Evolutionary conservation across 53 echinoderm and acorn worm species (phyloP).

Genomic region (Echinarachnius parma): DNA sequence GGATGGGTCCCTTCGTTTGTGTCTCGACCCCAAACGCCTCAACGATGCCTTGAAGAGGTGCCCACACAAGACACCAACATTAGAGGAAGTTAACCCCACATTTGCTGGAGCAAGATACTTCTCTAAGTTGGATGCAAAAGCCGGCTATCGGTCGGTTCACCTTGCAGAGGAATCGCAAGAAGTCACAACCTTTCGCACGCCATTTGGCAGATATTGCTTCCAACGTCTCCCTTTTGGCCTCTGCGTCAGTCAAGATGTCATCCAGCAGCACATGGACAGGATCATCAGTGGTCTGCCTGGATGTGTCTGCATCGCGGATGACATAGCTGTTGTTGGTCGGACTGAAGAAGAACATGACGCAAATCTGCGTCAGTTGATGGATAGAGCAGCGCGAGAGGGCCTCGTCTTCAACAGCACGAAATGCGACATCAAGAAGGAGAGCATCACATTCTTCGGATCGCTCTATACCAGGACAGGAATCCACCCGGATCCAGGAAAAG

Average conservation of each 20-base stretch:
- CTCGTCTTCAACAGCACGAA: constrained; percentile 63
- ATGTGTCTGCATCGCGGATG: constrained; percentile 57
- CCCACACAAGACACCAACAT: constrained; percentile 54
- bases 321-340: constrained; percentile 41
- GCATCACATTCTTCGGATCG: constrained; percentile 48
- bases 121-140: constrained; percentile 65
- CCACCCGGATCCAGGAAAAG: constrained; percentile 22
- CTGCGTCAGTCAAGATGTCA: constrained; percentile 63
- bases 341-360: constrained; percentile 48
- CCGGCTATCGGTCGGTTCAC: constrained; percentile 71
- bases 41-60: constrained; percentile 55
- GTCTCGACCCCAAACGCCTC: constrained; percentile 55
- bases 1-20: constrained; percentile 50
- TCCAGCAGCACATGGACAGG: constrained; percentile 58
- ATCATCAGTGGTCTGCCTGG: constrained; percentile 50
- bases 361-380: constrained; percentile 38
- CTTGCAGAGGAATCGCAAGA: constrained; percentile 47
- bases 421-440: constrained; percentile 38
- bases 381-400: constrained; percentile 45
- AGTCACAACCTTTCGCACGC: constrained; percentile 63
- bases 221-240: constrained; percentile 57
- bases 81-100: constrained; percentile 56
- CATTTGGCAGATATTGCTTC: constrained; percentile 70
- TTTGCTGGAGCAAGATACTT: constrained; percentile 54
- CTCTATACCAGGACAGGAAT: constrained; percentile 41